These are phyloP conservation scores for Cancer borealis DNA, from an alignment of 2,888 invertebrate genomes.

Conservation along the genomic window DNA sequence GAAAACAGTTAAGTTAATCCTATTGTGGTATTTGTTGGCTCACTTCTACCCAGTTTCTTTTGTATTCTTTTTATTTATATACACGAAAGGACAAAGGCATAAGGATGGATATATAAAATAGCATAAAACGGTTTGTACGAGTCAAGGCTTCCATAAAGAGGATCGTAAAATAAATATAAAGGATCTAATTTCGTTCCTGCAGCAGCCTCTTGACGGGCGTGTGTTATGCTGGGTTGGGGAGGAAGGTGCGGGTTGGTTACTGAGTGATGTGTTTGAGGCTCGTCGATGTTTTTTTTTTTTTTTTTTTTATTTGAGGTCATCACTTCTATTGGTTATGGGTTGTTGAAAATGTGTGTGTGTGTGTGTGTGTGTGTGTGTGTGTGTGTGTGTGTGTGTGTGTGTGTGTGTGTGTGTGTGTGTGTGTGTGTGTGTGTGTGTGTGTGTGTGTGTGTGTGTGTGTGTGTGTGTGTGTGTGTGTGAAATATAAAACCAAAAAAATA, in stretches of 20 bases:
- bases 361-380: slow-evolving; percentile 20
- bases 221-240: too few species aligned
- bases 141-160: background rate
- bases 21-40: background rate
- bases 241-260: too few species aligned
- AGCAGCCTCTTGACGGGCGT: too few species aligned
- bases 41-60: background rate
- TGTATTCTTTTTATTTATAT: background rate
- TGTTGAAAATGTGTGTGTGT: background rate
- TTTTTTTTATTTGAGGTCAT: too few species aligned
- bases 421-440: background rate
- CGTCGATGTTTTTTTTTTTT: too few species aligned
- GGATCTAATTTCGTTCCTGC: background rate
- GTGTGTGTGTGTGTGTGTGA: background rate
- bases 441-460: slow-evolving; percentile 1
- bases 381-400: slow-evolving; percentile 1
- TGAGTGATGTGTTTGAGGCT: too few species aligned
- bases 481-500: background rate
- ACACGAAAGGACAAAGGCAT: slow-evolving; percentile 1
- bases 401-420: slow-evolving; percentile 20
- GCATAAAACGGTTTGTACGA: background rate
- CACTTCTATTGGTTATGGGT: too few species aligned
- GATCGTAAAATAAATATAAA: background rate
- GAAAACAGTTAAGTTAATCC: background rate
- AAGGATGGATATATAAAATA: background rate